Conservation (phyloP, 2,797 vertebrate species). For the Poeciliopsis turneri region DNA sequence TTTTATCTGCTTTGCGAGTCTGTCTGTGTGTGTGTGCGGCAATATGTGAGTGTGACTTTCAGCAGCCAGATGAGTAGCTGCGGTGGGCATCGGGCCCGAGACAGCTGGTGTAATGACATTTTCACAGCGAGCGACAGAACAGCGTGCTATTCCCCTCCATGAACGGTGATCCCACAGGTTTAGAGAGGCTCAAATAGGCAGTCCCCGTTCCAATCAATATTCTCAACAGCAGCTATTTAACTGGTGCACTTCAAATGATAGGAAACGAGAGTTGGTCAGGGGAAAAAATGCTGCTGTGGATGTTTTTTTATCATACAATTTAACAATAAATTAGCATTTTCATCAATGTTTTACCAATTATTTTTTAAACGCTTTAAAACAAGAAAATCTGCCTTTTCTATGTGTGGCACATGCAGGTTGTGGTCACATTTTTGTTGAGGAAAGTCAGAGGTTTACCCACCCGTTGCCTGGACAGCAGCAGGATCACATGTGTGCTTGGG, state of each 20-base stretch:
- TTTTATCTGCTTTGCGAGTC: constrained; percentile 17
- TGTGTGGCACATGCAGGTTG: constrained; percentile 21
- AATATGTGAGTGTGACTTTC: constrained; percentile 33
- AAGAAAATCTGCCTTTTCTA: constrained; percentile 12
- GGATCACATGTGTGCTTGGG: constrained; percentile 10
- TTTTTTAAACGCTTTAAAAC: constrained; percentile 8
- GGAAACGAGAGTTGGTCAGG: constrained; percentile 31
- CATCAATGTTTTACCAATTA: constrained; percentile 15
- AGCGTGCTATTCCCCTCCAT: constrained; percentile 65
- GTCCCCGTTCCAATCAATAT: constrained; percentile 60
- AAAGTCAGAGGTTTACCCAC: constrained; percentile 43
- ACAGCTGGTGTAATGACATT: constrained; percentile 79
- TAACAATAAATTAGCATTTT: neutral
- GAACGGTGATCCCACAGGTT: constrained; percentile 53
- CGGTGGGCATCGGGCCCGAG: constrained; percentile 61
- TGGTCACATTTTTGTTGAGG: constrained; percentile 47
- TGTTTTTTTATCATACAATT: neutral
- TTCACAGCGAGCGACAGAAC: constrained; percentile 70
- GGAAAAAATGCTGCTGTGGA: constrained; percentile 14
- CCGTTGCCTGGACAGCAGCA: constrained; percentile 19
- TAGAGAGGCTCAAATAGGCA: constrained; percentile 49
- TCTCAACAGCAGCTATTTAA: constrained; percentile 55
- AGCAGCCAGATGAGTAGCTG: constrained; percentile 63
- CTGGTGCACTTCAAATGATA: constrained; percentile 9
- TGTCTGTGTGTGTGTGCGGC: constrained; percentile 9